Evolutionary conservation across 2,113 vertebrate species (phyloP).

Genomic region (Poicephalus gulielmi): DNA sequence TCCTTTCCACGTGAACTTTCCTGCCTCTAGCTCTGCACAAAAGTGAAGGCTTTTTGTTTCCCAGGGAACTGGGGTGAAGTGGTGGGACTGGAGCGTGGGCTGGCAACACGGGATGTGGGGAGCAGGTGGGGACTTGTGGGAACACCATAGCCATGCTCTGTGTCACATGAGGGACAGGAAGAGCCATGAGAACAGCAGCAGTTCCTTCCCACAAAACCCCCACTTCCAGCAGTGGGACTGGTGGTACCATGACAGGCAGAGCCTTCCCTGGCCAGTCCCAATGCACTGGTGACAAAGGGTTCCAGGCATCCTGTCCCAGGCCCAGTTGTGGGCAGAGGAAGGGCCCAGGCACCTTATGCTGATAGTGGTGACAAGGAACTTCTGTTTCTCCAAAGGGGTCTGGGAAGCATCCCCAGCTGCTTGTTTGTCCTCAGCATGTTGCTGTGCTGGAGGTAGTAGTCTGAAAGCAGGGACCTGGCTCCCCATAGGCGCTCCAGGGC

Average conservation of each 20-base stretch:
- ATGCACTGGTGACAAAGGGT: background rate
- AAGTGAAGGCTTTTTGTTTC: background rate
- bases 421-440: background rate
- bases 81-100: background rate
- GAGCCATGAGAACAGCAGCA: background rate
- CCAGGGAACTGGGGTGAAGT: background rate
- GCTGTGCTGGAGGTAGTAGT: accelerated
- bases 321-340: background rate
- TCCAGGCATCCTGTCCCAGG: background rate
- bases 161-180: background rate
- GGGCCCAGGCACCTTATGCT: accelerated
- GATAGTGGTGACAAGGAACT: background rate
- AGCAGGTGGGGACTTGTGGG: background rate
- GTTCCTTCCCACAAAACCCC: background rate
- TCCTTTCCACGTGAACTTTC: background rate
- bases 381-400: background rate
- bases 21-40: background rate
- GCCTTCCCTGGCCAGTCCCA: background rate
- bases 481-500: accelerated
- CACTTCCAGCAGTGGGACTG: background rate
- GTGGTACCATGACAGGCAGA: background rate
- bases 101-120: background rate
- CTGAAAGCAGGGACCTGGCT: background rate
- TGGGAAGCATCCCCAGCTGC: background rate
- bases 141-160: background rate